A percentile compares a stretch with the other conserved stretches of the same genome.
Conservation (phyloP, 2,113 vertebrate genomes). For the Salvelinus sp. region DNA sequence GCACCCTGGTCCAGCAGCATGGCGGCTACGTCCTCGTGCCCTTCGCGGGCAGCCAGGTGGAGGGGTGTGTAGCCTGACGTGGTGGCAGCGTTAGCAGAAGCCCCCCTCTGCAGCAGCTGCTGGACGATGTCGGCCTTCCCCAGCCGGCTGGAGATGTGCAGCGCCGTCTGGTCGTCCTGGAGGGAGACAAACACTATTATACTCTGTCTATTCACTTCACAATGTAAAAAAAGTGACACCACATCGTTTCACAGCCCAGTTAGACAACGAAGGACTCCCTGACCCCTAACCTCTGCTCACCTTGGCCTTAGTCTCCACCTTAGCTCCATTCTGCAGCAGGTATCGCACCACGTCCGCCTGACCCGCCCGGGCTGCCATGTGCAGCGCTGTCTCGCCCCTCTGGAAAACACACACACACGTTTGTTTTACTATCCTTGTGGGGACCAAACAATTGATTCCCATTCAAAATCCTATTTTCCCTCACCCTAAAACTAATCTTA, state of each 20-base stretch:
- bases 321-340: slow-evolving; percentile 93
- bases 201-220: too few relatives aligned
- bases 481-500: too few relatives aligned
- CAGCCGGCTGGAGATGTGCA: slow-evolving; percentile 91
- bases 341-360: slow-evolving; percentile 94
- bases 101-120: slow-evolving; percentile 88
- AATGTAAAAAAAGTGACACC: too few relatives aligned
- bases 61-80: slow-evolving; percentile 93
- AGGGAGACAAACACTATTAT: not conserved
- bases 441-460: too few relatives aligned
- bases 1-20: slow-evolving; percentile 92
- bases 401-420: slow-evolving; percentile 46
- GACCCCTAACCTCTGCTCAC: not conserved
- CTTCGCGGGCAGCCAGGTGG: slow-evolving; percentile 90
- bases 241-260: too few relatives aligned
- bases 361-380: slow-evolving; percentile 95
- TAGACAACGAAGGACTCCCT: not conserved
- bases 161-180: slow-evolving; percentile 92
- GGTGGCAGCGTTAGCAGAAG: slow-evolving; percentile 88
- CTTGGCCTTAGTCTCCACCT: slow-evolving; percentile 97
- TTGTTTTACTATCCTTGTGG: too few relatives aligned
- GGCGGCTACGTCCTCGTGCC: slow-evolving; percentile 90
- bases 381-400: slow-evolving; percentile 94
- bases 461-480: too few relatives aligned
- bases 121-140: slow-evolving; percentile 95